A percentile compares a stretch with the other conserved stretches of the same genome.
These are phyloP conservation scores for Mus pahari DNA, from an alignment of 2,113 vertebrate species.

Conservation along the genomic window DNA sequence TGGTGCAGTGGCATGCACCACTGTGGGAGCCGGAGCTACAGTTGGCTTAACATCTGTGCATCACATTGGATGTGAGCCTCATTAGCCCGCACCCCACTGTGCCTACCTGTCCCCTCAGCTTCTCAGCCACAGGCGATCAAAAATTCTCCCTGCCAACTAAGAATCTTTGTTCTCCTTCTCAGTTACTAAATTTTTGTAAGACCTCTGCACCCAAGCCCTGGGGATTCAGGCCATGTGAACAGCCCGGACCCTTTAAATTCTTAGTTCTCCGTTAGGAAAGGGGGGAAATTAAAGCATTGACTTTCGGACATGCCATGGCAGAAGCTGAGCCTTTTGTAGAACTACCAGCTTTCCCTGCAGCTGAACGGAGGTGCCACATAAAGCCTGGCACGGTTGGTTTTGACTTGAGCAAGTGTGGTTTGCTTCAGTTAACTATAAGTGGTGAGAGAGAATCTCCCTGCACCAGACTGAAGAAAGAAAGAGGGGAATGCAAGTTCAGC, in stretches of 20 bases:
- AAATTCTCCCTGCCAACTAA: slow-evolving; percentile 87
- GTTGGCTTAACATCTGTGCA: slow-evolving; percentile 95
- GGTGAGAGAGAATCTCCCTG: slow-evolving; percentile 86
- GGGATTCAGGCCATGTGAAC: slow-evolving; percentile 87
- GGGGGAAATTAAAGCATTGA: slow-evolving; percentile 88
- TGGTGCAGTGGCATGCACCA: slow-evolving; percentile 88
- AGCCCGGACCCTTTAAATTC: slow-evolving; percentile 85
- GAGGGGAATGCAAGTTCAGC: slow-evolving; percentile 69
- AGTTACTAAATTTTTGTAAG: slow-evolving; percentile 92
- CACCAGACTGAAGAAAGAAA: slow-evolving; percentile 75
- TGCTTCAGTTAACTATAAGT: slow-evolving; percentile 89
- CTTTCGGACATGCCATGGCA: slow-evolving; percentile 89
- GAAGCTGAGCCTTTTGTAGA: slow-evolving; percentile 90
- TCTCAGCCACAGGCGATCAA: slow-evolving; percentile 92
- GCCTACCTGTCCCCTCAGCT: slow-evolving; percentile 91
- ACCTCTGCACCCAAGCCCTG: slow-evolving; percentile 90
- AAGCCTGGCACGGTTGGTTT: slow-evolving; percentile 90
- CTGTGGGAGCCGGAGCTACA: slow-evolving; percentile 90
- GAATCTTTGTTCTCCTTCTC: slow-evolving; percentile 94
- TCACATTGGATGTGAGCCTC: slow-evolving; percentile 93
- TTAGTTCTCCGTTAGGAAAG: slow-evolving; percentile 89
- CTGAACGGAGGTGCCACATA: slow-evolving; percentile 88
- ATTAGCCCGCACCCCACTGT: slow-evolving; percentile 91
- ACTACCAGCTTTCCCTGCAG: slow-evolving; percentile 86
- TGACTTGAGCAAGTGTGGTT: slow-evolving; percentile 92